A percentile compares a stretch with the other conserved stretches of the same genome.
Evolutionary conservation across 92 coral and sea anemone species (phyloP).

Genomic region (Bergia puertoricense): DNA sequence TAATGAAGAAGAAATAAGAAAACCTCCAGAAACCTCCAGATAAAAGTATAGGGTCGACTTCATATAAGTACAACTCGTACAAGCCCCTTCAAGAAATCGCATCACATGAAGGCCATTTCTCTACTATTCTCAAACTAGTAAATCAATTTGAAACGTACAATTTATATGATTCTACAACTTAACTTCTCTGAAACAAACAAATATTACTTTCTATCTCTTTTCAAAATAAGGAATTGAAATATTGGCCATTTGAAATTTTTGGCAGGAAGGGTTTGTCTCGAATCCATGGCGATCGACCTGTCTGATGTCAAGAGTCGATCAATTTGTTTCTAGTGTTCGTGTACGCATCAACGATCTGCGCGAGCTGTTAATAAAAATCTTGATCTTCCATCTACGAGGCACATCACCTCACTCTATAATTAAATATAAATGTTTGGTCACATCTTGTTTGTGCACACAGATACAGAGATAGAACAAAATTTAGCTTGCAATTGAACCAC

Average conservation of each 20-base stretch:
- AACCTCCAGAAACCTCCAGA: neutral
- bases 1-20: neutral
- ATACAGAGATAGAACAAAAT: neutral
- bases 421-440: neutral
- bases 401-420: neutral
- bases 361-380: constrained; percentile 8
- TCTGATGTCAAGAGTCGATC: constrained; percentile 20
- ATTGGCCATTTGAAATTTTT: constrained; percentile 16
- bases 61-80: no score
- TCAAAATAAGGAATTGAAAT: constrained; percentile 6
- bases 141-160: neutral
- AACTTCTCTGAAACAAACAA: neutral
- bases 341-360: constrained; percentile 16
- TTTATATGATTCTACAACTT: neutral
- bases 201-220: neutral
- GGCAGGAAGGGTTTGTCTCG: neutral
- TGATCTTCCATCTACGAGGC: neutral
- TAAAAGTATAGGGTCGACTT: neutral
- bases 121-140: neutral
- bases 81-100: neutral
- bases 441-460: constrained; percentile 19
- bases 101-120: neutral
- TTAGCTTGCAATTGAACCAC: neutral
- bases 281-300: constrained; percentile 3
- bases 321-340: constrained; percentile 14